Evolutionary conservation across 92 coral and sea anemone species (phyloP).

Genomic region (Epizoanthus rinbou): DNA sequence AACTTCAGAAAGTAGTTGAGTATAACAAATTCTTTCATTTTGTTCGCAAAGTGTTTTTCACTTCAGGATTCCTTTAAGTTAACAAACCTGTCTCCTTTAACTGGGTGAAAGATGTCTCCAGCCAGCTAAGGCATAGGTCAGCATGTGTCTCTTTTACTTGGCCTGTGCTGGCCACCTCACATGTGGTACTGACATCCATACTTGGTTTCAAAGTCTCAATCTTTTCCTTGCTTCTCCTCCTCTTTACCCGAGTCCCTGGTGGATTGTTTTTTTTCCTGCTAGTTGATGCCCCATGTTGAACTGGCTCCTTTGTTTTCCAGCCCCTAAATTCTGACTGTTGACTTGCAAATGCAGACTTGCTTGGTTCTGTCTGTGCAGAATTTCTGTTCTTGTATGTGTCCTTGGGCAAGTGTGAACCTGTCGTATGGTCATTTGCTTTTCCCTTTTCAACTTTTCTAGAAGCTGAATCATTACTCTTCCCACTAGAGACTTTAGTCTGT

Average conservation of each 20-base stretch:
- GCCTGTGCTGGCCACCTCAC: background rate
- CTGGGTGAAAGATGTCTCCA: background rate
- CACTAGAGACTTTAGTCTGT: background rate
- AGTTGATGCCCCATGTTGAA: background rate
- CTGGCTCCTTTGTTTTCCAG: slow-evolving; percentile 18
- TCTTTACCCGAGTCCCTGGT: slow-evolving; percentile 11
- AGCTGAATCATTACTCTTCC: background rate
- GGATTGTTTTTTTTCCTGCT: slow-evolving; percentile 3
- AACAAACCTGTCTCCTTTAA: slow-evolving; percentile 12
- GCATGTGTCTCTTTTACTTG: background rate
- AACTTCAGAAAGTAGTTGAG: too few relatives aligned
- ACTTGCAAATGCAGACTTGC: background rate
- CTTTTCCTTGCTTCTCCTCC: slow-evolving; percentile 20
- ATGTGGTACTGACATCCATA: background rate
- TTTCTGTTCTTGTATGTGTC: background rate
- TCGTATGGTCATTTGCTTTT: background rate
- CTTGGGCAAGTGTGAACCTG: slow-evolving; percentile 8
- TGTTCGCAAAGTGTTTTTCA: too few relatives aligned
- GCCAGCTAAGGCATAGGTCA: background rate
- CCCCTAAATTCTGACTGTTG: slow-evolving; percentile 13
- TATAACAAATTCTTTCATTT: too few relatives aligned
- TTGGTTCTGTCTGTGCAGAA: background rate
- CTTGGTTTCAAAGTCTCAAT: background rate
- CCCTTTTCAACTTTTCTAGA: background rate
- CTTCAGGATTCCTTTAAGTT: too few relatives aligned